These are phyloP conservation scores for Podabrus alpinus DNA, from an alignment of 2,888 invertebrate species.

Conservation along the genomic window DNA sequence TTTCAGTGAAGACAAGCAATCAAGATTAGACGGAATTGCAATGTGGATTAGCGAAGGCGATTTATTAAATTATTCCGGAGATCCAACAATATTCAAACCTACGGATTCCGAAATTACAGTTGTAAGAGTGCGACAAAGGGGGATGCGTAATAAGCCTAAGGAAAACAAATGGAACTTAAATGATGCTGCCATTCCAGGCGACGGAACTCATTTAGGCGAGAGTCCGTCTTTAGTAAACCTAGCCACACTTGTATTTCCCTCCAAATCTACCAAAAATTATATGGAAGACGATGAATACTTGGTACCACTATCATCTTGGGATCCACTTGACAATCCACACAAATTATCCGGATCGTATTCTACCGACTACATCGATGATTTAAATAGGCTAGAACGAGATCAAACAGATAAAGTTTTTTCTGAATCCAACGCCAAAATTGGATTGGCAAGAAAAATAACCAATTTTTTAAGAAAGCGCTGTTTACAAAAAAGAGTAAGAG, in stretches of 20 bases:
- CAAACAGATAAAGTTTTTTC: background rate
- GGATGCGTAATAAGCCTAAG: conserved; percentile 46
- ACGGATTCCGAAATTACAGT: conserved; percentile 66
- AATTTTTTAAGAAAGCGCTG: conserved; percentile 45
- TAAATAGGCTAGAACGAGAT: background rate
- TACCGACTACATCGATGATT: background rate
- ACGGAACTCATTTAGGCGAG: conserved; percentile 62
- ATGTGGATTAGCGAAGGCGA: conserved; percentile 43
- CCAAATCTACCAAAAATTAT: conserved; percentile 47
- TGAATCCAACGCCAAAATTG: conserved; percentile 21
- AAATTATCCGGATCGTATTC: conserved; percentile 35
- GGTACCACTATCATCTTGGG: conserved; percentile 64
- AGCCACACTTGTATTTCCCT: conserved; percentile 56
- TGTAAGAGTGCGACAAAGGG: conserved; percentile 57
- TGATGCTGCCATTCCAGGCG: conserved; percentile 58
- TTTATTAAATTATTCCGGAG: conserved; percentile 19
- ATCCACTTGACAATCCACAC: conserved; percentile 48
- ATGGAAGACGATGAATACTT: conserved; percentile 60
- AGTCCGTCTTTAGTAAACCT: conserved; percentile 64
- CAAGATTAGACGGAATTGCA: conserved; percentile 35
- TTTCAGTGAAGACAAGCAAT: background rate
- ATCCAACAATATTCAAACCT: conserved; percentile 49
- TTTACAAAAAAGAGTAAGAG: conserved; percentile 25
- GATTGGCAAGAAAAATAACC: conserved; percentile 46
- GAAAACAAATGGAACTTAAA: conserved; percentile 57